Evolutionary conservation across 2,797 vertebrate species (phyloP).

Genomic region (Gambusia yucatana): DNA sequence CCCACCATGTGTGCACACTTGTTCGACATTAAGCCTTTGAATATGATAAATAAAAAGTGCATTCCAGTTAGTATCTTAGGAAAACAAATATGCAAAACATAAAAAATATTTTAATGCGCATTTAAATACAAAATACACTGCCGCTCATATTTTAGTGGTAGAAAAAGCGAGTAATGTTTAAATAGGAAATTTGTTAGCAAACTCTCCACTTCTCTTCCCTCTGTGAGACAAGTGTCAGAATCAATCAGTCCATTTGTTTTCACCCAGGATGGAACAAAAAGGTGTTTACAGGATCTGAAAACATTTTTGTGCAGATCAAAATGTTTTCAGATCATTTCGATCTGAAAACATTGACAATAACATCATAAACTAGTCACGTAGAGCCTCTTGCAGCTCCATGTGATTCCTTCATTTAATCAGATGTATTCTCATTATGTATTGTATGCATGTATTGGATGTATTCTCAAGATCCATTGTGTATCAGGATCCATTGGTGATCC

Average conservation of each 20-base stretch:
- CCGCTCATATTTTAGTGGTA: slow-evolving; percentile 19
- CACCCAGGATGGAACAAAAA: slow-evolving; percentile 5
- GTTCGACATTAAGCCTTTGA: slow-evolving; percentile 21
- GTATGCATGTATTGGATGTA: no score
- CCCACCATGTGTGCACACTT: slow-evolving; percentile 8
- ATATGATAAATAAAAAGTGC: slow-evolving; percentile 59
- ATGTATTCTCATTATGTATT: no score
- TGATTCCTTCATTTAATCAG: no score
- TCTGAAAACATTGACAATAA: no score
- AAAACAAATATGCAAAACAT: slow-evolving; percentile 42
- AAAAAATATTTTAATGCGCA: slow-evolving; percentile 28
- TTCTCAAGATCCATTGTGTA: no score
- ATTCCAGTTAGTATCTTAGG: slow-evolving; percentile 31
- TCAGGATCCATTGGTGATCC: not conserved
- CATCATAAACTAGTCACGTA: no score
- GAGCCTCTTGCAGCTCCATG: no score
- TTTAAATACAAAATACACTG: slow-evolving; percentile 48
- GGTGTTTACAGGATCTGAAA: slow-evolving; percentile 4
- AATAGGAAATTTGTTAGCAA: not conserved
- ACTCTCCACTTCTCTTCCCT: not conserved
- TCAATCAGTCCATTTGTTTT: slow-evolving; percentile 12
- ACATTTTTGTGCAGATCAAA: not conserved
- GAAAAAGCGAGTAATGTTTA: slow-evolving; percentile 22
- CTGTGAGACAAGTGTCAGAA: slow-evolving; percentile 1
- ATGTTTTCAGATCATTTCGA: no score